Evolutionary conservation across 2,888 invertebrate species (phyloP).

Genomic region (Loripinus fragilis): DNA sequence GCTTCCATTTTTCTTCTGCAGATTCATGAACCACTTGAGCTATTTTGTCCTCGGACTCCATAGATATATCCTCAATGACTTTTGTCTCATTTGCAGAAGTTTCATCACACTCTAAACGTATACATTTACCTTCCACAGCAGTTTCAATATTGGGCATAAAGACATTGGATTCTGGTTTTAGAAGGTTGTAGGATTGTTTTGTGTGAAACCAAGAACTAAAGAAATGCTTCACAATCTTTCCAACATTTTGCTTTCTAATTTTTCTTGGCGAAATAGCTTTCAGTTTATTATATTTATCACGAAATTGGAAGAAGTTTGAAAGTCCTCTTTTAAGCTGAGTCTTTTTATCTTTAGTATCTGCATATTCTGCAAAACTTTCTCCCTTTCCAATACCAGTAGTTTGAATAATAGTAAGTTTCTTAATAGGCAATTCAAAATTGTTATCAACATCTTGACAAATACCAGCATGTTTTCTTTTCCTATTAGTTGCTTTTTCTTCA

Average conservation of each 20-base stretch:
- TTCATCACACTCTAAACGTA: too few relatives aligned
- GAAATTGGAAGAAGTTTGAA: background rate
- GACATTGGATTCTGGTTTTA: background rate
- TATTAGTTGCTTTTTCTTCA: background rate
- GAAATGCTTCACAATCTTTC: conserved; percentile 28
- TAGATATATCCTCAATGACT: too few relatives aligned
- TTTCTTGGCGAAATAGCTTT: background rate
- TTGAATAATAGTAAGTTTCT: background rate
- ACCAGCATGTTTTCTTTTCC: background rate
- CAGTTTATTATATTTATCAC: conserved; percentile 4
- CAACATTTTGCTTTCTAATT: background rate
- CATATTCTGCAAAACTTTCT: background rate
- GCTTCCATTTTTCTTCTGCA: too few relatives aligned
- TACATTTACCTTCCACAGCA: too few relatives aligned
- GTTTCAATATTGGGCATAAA: too few relatives aligned
- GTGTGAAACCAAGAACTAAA: conserved; percentile 23
- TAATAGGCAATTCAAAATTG: background rate
- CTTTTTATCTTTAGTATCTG: background rate
- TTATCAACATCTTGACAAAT: background rate
- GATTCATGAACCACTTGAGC: too few relatives aligned
- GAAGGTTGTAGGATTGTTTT: background rate
- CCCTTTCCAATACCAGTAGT: background rate
- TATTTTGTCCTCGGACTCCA: too few relatives aligned
- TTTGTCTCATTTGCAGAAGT: too few relatives aligned
- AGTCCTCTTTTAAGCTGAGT: background rate